Evolutionary conservation across 2,797 vertebrate genomes (phyloP).

Genomic region (Hemitrygon akajei): DNA sequence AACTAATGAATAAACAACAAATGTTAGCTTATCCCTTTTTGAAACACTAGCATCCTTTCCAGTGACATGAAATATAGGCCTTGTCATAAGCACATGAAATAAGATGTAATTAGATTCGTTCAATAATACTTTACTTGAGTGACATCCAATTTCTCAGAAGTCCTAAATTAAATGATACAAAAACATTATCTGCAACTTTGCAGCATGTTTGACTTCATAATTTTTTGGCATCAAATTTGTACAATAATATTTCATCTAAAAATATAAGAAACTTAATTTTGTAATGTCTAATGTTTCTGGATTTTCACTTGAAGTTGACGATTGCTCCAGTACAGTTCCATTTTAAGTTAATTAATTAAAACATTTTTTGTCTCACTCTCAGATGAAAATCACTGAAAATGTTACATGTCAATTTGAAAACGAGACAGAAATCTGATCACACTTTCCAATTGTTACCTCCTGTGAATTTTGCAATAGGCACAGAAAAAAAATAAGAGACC

Average conservation of each 20-base stretch:
- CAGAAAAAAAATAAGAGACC: background rate
- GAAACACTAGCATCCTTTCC: conserved; percentile 61
- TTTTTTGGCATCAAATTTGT: conserved; percentile 42
- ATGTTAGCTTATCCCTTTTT: conserved; percentile 60
- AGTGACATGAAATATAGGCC: conserved; percentile 58
- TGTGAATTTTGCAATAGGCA: background rate
- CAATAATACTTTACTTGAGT: conserved; percentile 62
- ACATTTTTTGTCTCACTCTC: background rate
- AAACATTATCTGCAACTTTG: conserved; percentile 55
- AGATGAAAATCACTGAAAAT: background rate
- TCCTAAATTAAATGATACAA: conserved; percentile 59
- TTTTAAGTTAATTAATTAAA: background rate
- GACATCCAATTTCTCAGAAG: conserved; percentile 57
- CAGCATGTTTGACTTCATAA: conserved; percentile 50
- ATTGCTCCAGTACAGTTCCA: background rate
- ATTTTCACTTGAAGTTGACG: conserved; percentile 17
- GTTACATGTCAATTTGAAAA: background rate
- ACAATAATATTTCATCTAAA: background rate
- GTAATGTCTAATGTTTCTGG: background rate
- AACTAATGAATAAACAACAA: conserved; percentile 69
- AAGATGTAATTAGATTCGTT: conserved; percentile 52
- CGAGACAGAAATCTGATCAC: background rate
- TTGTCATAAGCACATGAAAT: conserved; percentile 43
- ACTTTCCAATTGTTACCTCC: background rate
- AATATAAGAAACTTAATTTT: background rate